Base-by-base conservation (phyloP, 2,888 invertebrate genomes). In the Aradus depressus region DNA sequence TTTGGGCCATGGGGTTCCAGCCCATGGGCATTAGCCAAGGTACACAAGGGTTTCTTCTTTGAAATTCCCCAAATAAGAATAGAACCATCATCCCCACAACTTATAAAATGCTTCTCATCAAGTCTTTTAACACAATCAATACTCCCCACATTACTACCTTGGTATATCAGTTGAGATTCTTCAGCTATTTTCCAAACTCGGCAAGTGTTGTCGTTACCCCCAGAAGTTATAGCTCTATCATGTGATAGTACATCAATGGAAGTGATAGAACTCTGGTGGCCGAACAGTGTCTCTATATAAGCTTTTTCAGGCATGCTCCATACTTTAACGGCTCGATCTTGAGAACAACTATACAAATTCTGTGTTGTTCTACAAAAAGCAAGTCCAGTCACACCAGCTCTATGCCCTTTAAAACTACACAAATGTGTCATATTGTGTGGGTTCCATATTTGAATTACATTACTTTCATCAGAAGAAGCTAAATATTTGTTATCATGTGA, bases 291-390 rank as follows among this genome's bases (percentile, higher is more conserved):
- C 71, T 97, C 96, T 8, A 95, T 85, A 68, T 93, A 96, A 2
- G 87, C 83, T 88, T 93, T 87, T 67, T 97, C 95, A 70, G 91
- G 89, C 49, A 96, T 71, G 59, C 88, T 89, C 97, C 97, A 98
- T 51, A 93, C 82, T 74, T 93, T 91, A 0, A 95, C 83, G 14
- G 84, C 79, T 59, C 82, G 74, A 65, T 88, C 88, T 65, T 61
- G 52, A 8, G 63, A 62, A 39, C 59, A 57, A 53, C 62, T 87
- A 83, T 65, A 96, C 53, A 97, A 71, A 47, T 85, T 83, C 68
- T 91, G 89, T 3, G 86, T 81, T 59, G 84, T 82, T 65, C 78
- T 82, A 61, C 90, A 81, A 68, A 97, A 92, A 12, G 81, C 80
- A 45, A 97, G 66, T 10, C 88, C 87, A 1, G 80, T 79, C 0